Evolutionary conservation across 2,888 invertebrate species (phyloP), one percentile per base, ranked within the genome.

Genomic region (Eilema griseolum): DNA sequence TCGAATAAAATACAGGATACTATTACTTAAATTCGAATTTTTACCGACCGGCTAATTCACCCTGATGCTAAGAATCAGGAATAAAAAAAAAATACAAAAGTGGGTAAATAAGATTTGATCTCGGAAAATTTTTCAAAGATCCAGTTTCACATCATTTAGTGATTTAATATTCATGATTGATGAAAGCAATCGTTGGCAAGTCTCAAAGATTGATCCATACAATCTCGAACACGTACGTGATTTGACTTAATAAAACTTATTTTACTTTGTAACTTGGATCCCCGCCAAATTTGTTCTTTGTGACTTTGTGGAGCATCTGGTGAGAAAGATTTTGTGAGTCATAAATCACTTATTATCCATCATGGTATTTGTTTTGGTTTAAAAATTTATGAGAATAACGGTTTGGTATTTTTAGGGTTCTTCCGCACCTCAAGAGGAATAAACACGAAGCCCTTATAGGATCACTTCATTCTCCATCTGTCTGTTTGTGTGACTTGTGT

Each of bases 111-210:
- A n/a, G 12, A 26, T 59, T 59, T 28, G 5, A 11, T 14, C 24
- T 7, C 14, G 3, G 28, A 23, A 65, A 65, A 23, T 65, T 31
- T 52, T 52, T 52, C 14, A 52, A 64, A 14, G n/a, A 28, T 67
- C 46, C 23, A n/a, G 26, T 85, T 88, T 31, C 56, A 11, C n/a
- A 14, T 67, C 52, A 65, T 65, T 65, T 73, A 65, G 31, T 68
- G 41, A 64, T 68, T 67, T 73, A 68, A 62, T 73, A 80, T 75
- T 75, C 78, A 80, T 75, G 74, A 76, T 78, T 76, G 70, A 73
- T 52, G 72, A 69, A 76, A 73, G 65, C 71, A 78, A 75, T 75
- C 73, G 71, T 37, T 62, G 67, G 61, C 66, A 76, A 75, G 60
- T 70, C 71, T 74, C 69, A 67, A 61, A 66, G 67, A 75, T 71